Percentiles rank a stretch among this genome's conserved stretches.
Evolutionary conservation across 2,113 vertebrate genomes (phyloP).

Genomic region (Tonatia bakeri): DNA sequence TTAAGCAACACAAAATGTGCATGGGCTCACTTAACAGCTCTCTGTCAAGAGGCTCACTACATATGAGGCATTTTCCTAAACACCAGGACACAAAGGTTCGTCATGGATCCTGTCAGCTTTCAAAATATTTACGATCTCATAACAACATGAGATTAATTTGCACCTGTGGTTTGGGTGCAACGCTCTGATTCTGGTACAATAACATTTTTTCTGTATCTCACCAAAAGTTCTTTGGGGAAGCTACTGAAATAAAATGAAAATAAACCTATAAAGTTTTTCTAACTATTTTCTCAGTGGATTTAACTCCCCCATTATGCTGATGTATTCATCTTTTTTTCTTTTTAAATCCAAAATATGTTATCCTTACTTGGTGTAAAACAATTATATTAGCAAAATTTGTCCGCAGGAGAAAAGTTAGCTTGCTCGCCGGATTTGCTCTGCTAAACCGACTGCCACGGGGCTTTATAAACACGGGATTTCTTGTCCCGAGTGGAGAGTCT

Average conservation of each 20-base stretch:
- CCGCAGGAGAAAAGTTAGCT: neutral
- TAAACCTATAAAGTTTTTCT: neutral
- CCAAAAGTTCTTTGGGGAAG: neutral
- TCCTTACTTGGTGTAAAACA: neutral
- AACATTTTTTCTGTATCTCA: neutral
- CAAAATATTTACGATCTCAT: neutral
- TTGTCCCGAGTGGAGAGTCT: neutral
- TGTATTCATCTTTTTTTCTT: neutral
- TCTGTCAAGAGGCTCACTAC: neutral
- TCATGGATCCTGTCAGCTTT: neutral
- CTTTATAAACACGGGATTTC: conserved; percentile 4
- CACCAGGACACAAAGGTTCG: neutral
- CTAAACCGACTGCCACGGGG: neutral
- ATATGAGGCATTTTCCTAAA: neutral
- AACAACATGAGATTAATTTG: neutral
- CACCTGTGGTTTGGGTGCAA: neutral
- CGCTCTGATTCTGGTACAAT: neutral
- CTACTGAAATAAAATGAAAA: neutral
- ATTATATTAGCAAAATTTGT: neutral
- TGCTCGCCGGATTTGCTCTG: neutral
- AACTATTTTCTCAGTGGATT: neutral
- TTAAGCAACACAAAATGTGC: neutral
- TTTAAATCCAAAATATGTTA: neutral
- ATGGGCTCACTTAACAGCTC: neutral
- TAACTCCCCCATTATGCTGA: neutral